A percentile compares a stretch with the other conserved stretches of the same genome.
Conservation (phyloP, 2,888 invertebrate genomes). For the Drosophila maculinotata region DNA sequence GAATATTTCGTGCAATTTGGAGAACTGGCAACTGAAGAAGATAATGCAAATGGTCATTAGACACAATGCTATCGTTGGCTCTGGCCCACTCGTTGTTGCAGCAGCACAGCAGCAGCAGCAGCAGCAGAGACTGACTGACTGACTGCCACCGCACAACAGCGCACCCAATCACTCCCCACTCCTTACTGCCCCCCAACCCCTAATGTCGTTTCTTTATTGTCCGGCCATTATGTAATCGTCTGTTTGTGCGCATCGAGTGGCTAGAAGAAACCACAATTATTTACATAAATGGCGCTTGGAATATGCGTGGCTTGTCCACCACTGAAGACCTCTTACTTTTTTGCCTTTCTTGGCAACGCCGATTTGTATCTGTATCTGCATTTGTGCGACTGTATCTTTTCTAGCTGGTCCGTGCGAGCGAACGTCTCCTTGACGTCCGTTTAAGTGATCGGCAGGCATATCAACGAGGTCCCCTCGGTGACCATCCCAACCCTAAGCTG, state of each 20-base stretch:
- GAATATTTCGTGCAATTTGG: constrained; percentile 68
- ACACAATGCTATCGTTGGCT: constrained; percentile 44
- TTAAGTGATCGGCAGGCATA: constrained; percentile 19
- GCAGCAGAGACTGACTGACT: constrained; percentile 25
- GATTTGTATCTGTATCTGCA: constrained; percentile 46
- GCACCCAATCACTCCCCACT: background rate
- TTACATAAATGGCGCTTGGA: constrained; percentile 67
- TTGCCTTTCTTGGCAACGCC: constrained; percentile 15
- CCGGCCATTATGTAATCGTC: constrained; percentile 58
- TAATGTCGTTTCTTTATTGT: constrained; percentile 16
- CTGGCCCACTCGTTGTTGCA: constrained; percentile 22
- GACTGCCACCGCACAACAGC: background rate
- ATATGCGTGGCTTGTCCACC: constrained; percentile 57
- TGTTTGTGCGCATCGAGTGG: constrained; percentile 31
- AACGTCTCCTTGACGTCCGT: constrained; percentile 18
- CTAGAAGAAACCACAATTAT: constrained; percentile 78
- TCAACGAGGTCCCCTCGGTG: background rate
- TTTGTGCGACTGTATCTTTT: constrained; percentile 20
- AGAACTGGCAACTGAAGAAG: constrained; percentile 57
- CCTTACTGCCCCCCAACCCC: too few species aligned
- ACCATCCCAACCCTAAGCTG: background rate
- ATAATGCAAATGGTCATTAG: constrained; percentile 81
- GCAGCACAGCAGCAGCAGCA: constrained; percentile 15
- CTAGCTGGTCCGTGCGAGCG: constrained; percentile 1
- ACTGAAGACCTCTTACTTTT: constrained; percentile 66